Conservation (phyloP, 2,113 vertebrate species). For the Anhinga anhinga region DNA sequence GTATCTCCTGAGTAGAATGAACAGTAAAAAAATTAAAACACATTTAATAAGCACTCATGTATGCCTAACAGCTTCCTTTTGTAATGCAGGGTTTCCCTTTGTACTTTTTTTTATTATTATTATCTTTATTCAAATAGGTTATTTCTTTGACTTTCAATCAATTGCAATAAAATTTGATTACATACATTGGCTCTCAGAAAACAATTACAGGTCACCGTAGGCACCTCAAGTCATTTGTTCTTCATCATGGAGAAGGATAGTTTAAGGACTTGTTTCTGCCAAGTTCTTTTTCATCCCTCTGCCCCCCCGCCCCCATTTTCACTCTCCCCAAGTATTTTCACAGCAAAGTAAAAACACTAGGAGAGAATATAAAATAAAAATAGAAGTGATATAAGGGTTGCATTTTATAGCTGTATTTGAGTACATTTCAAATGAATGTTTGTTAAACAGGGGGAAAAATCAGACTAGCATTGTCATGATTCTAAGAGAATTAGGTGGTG, state of each 20-base stretch:
- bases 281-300: conserved; percentile 38
- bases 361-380: conserved; percentile 80
- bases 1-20: conserved; percentile 13
- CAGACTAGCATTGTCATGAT: conserved; percentile 80
- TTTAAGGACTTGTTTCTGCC: conserved; percentile 73
- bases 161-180: conserved; percentile 63
- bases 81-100: not conserved
- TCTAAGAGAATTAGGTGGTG: conserved; percentile 85
- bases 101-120: not conserved
- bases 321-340: conserved; percentile 70
- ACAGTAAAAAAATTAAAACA: not conserved
- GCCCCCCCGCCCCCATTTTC: not conserved
- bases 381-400: conserved; percentile 77
- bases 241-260: conserved; percentile 58
- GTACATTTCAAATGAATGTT: conserved; percentile 85
- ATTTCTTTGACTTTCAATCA: conserved; percentile 54
- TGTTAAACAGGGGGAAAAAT: conserved; percentile 87
- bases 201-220: conserved; percentile 66
- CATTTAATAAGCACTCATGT: not conserved
- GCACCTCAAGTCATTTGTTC: conserved; percentile 67
- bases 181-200: conserved; percentile 49
- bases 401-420: conserved; percentile 83
- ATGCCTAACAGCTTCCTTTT: conserved; percentile 42
- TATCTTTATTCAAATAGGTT: conserved; percentile 1
- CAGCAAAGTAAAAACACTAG: conserved; percentile 70